phyloP scores from a whole-genome alignment of 2,888 invertebrate genomes.

The Leptinotarsa tumamoca region DNA sequence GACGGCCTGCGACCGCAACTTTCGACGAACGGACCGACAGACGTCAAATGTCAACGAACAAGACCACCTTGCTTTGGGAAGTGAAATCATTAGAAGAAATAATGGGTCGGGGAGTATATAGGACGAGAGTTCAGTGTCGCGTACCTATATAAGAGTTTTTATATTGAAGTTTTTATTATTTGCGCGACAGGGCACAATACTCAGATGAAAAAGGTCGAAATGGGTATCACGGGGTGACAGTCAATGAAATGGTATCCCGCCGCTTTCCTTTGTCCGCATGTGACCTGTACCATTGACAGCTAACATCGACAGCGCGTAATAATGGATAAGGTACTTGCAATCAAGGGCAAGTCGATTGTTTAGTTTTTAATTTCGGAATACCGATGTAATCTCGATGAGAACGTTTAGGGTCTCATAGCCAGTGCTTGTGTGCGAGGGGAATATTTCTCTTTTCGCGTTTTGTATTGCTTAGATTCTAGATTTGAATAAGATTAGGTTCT shows the following conservation, averaged over 20 bases:
- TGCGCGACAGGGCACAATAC: constrained; percentile 48
- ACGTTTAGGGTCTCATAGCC: constrained; percentile 53
- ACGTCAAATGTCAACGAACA: constrained; percentile 56
- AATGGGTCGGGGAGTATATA: constrained; percentile 18
- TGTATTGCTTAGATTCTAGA: not conserved
- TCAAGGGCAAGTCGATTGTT: constrained; percentile 56
- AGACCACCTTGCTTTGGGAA: constrained; percentile 64
- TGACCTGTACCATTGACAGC: constrained; percentile 63
- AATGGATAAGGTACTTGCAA: constrained; percentile 53
- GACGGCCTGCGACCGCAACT: constrained; percentile 54
- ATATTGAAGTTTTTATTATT: constrained; percentile 47
- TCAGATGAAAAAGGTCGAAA: constrained; percentile 60
- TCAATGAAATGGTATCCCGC: constrained; percentile 60
- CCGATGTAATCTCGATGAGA: constrained; percentile 60
- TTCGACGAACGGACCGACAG: constrained; percentile 40
- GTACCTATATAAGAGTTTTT: constrained; percentile 37
- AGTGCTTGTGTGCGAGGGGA: constrained; percentile 12
- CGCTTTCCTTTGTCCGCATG: constrained; percentile 55
- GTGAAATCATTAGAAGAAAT: constrained; percentile 38
- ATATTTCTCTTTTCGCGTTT: not conserved
- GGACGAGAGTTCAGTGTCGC: not conserved
- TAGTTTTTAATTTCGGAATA: constrained; percentile 61
- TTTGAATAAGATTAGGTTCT: not conserved
- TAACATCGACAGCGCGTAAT: constrained; percentile 61
- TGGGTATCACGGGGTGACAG: constrained; percentile 63